These are phyloP conservation scores for Phaonia tiefii DNA, from an alignment of 2,888 invertebrate species.

Conservation along the genomic window DNA sequence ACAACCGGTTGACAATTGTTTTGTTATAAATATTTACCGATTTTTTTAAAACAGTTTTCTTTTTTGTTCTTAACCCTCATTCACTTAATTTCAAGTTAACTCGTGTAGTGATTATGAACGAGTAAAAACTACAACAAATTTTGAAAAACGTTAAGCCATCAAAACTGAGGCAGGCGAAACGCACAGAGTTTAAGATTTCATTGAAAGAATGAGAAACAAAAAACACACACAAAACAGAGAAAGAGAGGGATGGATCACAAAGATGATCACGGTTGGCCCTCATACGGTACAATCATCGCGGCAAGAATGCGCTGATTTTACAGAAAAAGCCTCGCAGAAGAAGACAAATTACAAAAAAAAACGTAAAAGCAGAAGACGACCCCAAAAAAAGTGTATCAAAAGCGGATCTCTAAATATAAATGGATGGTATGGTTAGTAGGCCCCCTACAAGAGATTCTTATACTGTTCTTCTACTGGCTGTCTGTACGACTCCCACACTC, in stretches of 20 bases:
- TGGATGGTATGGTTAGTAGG: background rate
- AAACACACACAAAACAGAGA: conserved; percentile 10
- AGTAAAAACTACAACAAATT: too few relatives aligned
- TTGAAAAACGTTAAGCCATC: too few relatives aligned
- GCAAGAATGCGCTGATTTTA: conserved; percentile 57
- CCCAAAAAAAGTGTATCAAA: conserved; percentile 39
- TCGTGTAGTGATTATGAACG: too few relatives aligned
- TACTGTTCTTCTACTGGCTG: too few relatives aligned
- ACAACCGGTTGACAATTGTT: too few relatives aligned
- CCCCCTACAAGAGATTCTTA: conserved; percentile 19
- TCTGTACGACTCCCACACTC: too few relatives aligned
- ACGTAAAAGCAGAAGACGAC: conserved; percentile 24
- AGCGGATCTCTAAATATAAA: conserved; percentile 17
- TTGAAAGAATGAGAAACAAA: conserved; percentile 22
- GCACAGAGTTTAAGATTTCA: too few relatives aligned
- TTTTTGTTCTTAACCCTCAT: background rate
- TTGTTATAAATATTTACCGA: too few relatives aligned
- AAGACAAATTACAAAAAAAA: background rate
- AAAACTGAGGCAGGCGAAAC: too few relatives aligned
- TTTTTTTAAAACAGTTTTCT: too few relatives aligned
- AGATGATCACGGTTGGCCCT: background rate
- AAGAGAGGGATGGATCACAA: conserved; percentile 12
- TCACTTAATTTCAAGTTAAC: too few relatives aligned
- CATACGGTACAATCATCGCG: conserved; percentile 23
- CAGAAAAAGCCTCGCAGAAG: conserved; percentile 33